Conservation (phyloP, 2,113 vertebrate genomes). For the Ploceus nigricollis region DNA sequence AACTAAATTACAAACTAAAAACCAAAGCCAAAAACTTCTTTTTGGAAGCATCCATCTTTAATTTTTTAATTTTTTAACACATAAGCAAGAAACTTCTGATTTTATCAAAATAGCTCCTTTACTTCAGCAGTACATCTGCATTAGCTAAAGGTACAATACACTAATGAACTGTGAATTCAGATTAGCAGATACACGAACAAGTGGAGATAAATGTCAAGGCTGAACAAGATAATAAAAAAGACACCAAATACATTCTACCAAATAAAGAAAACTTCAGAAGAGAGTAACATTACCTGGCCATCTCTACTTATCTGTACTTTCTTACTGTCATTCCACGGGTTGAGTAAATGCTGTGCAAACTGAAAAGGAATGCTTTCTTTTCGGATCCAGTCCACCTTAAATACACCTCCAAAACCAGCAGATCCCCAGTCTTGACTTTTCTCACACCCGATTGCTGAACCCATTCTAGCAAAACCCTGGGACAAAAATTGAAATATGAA, state of each 20-base stretch:
- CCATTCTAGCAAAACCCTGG: constrained; percentile 91
- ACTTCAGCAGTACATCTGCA: background rate
- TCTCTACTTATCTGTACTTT: constrained; percentile 93
- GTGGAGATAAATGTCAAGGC: background rate
- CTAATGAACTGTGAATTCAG: background rate
- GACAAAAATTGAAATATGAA: background rate
- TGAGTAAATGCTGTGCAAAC: constrained; percentile 83
- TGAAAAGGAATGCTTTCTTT: constrained; percentile 88
- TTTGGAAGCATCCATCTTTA: background rate
- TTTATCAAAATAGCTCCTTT: background rate
- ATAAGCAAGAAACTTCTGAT: background rate
- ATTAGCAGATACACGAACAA: background rate
- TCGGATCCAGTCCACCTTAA: constrained; percentile 88
- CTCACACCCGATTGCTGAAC: constrained; percentile 80
- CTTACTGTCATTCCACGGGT: constrained; percentile 92
- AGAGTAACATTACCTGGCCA: constrained; percentile 80
- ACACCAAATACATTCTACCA: background rate
- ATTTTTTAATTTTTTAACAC: background rate
- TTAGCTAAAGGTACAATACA: background rate
- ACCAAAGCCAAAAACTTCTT: background rate
- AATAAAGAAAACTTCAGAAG: background rate
- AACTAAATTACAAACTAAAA: background rate
- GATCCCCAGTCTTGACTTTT: constrained; percentile 88
- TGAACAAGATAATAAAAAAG: background rate
- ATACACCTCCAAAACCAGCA: constrained; percentile 83